Conservation (phyloP, 2,888 invertebrate species). For the Pandemis corylana region DNA sequence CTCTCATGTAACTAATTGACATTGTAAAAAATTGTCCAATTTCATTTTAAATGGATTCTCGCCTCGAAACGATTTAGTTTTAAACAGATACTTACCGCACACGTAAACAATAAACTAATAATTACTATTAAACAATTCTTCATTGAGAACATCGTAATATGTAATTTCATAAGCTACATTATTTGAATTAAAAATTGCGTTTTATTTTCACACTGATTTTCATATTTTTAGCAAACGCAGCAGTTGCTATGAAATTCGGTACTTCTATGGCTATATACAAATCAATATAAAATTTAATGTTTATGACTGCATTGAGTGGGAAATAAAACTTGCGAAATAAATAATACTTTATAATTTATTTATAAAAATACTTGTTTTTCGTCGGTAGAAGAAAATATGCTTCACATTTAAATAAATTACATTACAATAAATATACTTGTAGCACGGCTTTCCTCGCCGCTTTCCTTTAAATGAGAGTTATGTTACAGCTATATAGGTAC, state of each 20-base stretch:
- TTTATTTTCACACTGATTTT: slow-evolving; percentile 8
- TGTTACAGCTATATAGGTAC: too few species aligned
- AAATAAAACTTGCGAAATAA: slow-evolving; percentile 31
- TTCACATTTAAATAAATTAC: neutral
- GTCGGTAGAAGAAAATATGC: neutral
- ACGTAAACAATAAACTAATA: slow-evolving; percentile 44
- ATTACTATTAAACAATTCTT: slow-evolving; percentile 45
- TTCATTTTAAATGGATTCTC: too few species aligned
- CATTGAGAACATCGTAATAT: slow-evolving; percentile 45
- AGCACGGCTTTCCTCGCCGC: neutral
- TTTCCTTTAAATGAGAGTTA: too few species aligned
- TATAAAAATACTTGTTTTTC: slow-evolving; percentile 31
- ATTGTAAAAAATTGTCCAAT: too few species aligned
- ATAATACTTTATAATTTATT: slow-evolving; percentile 41
- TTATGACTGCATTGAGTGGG: slow-evolving; percentile 1
- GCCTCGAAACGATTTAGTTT: neutral
- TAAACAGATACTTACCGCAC: slow-evolving; percentile 50
- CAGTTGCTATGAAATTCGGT: neutral
- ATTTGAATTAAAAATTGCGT: neutral
- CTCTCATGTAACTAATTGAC: too few species aligned
- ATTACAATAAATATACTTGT: neutral
- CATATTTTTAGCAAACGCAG: neutral
- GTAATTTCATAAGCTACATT: slow-evolving; percentile 34
- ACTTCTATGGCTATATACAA: slow-evolving; percentile 3
- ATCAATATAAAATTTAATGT: neutral